Base-by-base conservation (phyloP, 2,888 invertebrate species). In the Cataglyphis altisquamis region DNA sequence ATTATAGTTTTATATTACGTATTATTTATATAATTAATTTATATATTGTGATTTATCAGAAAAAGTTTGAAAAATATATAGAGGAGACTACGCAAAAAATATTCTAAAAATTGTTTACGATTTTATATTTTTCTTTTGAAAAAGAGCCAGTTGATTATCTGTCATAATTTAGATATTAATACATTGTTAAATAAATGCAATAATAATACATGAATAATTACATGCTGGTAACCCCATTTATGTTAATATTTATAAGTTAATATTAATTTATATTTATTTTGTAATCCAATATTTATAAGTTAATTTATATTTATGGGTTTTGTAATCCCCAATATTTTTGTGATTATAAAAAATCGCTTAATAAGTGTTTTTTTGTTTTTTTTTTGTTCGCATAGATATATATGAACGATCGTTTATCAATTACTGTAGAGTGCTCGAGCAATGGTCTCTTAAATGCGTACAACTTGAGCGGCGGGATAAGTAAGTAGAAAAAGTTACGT, bases 401-500 rank as follows among this genome's bases (percentile, higher is more conserved):
- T 9, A 57, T 32, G 29, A 21, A 32, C 39, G 52, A 36, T 55
- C 52, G 66, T 55, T 36, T 52, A 75, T 55, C 66, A 21, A 64
- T 39, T 66, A 21, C 36, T 64, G 8, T 18, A 25, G 15, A 64
- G 48, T 48, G 41, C 57, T 68, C 60, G 41, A 78, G 18, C 18
- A 68, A 57, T 29, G 45, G 36, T 15, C 25, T 55, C 41, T 57
- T 21, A 70, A 70, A 70, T 29, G 29, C 67, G 25, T 66, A 25
- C 25, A 67, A 52, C 45, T 45, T 62, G 8, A 62, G 55, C 77
- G 55, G n/a, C 25, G 39, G 1, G 55, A 55, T 18, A 52, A 25
- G 39, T 77, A 55, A 77, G 55, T 77, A 39, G 39, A 67, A 77
- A 77, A 77, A 67, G 52, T 67, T 55, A 55, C 55, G 25, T 55